Evolutionary conservation across 2,113 vertebrate species (phyloP), one percentile per base, ranked within the genome.

Genomic region (Prietella phreatophila): DNA sequence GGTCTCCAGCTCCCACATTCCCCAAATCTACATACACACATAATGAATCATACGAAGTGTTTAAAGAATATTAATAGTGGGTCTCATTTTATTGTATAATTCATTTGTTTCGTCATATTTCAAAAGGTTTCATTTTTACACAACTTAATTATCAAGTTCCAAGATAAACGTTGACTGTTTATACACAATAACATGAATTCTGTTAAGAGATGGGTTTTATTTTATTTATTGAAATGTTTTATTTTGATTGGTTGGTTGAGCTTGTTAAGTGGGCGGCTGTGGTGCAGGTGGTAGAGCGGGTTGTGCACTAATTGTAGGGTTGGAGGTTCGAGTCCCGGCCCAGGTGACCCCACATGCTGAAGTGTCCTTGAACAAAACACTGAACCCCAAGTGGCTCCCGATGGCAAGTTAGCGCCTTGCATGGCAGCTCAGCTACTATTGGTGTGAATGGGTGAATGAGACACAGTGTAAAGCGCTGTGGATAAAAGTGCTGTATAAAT

Each of bases 1-100:
- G 0, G 90, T 93, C 86, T 93, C 92, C 90, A 95, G 87, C 89
- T 94, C 91, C 81, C 85, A 27, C 76, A 85, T 75, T 30, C 94
- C 22, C 90, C 84, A 81, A 6, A 1, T 61, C 73, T 79, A 88
- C 87, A 79, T 8, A 65, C 39, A 63, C 81, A 83, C 30, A 84
- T 14, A 83, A 79, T n/a, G 27, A 53, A 53, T 3, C 75, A 17
- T 50, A 14, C 27, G 27, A 1, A 50, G 17, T 53, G 7, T 79
- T n/a, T 73, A 3, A 33, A 19, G 33, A 50, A 4, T 78, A n/a
- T 50, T 50, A 27, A 14, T 50, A 13, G 10, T 55, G 76, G 14
- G 27, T 55, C 15, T 30, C 10, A 3, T 80, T 30, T 80, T 7
- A 20, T 56, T 20, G n/a, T 33, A 30, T 9, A 55, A 15, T 27